Base-by-base conservation (phyloP, 2,888 invertebrate genomes). In the Nomada hirtipes region DNA sequence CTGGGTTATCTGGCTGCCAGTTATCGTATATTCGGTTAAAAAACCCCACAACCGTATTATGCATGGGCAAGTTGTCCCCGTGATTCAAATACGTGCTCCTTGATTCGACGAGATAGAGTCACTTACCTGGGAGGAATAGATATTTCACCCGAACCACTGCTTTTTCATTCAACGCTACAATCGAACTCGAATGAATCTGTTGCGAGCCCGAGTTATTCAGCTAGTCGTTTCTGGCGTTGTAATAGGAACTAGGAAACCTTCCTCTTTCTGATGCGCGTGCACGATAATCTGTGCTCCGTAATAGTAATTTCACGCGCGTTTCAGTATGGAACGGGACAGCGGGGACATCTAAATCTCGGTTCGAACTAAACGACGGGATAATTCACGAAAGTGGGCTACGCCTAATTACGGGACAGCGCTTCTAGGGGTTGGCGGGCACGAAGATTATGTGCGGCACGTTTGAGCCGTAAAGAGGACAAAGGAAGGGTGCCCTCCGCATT, bases 21-120 rank as follows among this genome's bases (percentile, higher is more conserved):
- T 88, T 84, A 83, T 82, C 85, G 82, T 88, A 86, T 85, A 89
- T 88, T 89, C 67, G 67, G 42, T 74, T 74, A 82, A 82, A 75
- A 81, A 74, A 80, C 63, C 64, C 61, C 83, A 84, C 83, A 82
- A 84, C 84, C 86, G 87, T 88, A 85, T 88, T 85, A 87, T 69
- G 82, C 55, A 63, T 59, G 55, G n/a, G 63, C 71, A 55, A 82
- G 77, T 86, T 76, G 75, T 76, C 73, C 44, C 60, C 42, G 67
- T 20, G 50, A 36, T 13, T 23, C 47, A 7, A 15, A 26, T 67
- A 67, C 61, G 60, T 44, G 71, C 29, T 15, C 50, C 57, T 42
- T 60, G 26, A 42, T 20, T 11, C 44, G 29, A 57, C 79, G 23
- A n/a, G 11, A n/a, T 42, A 55, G 44, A 63, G 53, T 74, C 73